Conservation (phyloP, 2,113 vertebrate genomes). For the Cryptotis parvus region DNA sequence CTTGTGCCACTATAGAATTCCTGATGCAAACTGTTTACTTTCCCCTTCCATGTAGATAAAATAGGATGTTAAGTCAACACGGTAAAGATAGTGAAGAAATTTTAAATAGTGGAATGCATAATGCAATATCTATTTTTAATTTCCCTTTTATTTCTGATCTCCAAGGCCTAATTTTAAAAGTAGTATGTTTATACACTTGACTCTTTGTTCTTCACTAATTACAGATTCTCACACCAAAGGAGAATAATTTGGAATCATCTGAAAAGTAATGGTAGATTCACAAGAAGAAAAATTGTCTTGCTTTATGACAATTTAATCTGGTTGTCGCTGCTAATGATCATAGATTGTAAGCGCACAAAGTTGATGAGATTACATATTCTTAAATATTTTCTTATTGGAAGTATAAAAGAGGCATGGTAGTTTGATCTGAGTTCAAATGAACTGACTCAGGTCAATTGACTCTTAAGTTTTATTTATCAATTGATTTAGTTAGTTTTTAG, state of each 20-base stretch:
- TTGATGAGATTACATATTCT: conserved; percentile 20
- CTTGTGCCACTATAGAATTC: conserved; percentile 45
- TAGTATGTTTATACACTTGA: conserved; percentile 2
- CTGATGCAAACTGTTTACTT: conserved; percentile 39
- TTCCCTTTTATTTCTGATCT: conserved; percentile 61
- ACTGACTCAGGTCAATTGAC: not conserved
- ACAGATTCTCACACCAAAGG: conserved; percentile 39
- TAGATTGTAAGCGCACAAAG: not conserved
- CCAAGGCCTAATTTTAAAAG: conserved; percentile 43
- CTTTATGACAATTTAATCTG: conserved; percentile 48
- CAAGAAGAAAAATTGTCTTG: conserved; percentile 28
- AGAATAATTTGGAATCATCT: conserved; percentile 39
- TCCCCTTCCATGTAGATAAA: conserved; percentile 29
- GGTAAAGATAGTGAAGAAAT: conserved; percentile 62
- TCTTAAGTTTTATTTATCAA: not conserved
- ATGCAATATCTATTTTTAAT: too few species aligned
- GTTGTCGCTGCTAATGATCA: not conserved
- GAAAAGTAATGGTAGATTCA: conserved; percentile 22
- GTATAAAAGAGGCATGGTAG: not conserved
- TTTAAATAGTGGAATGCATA: conserved; percentile 30
- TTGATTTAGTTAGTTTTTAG: not conserved
- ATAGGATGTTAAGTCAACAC: not conserved
- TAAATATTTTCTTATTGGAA: conserved; percentile 33
- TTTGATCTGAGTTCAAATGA: conserved; percentile 47
- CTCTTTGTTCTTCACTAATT: conserved; percentile 26